Conservation (phyloP, 2,888 invertebrate species). For the Clusia tigrina region DNA sequence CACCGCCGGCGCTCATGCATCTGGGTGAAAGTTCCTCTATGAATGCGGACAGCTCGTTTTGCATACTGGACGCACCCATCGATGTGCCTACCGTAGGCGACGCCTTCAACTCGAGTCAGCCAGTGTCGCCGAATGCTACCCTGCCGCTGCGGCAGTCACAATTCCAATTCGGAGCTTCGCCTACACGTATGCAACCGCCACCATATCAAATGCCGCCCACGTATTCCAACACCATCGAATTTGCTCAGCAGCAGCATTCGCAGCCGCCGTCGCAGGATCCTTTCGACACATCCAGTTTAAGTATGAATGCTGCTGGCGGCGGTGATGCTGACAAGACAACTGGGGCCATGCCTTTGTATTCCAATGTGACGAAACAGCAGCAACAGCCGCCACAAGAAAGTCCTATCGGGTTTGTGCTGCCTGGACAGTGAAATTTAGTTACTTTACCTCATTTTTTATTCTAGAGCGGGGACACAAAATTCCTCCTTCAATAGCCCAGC, state of each 20-base stretch:
- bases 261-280: slow-evolving; percentile 66
- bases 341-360: slow-evolving; percentile 42
- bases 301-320: slow-evolving; percentile 24
- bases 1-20: slow-evolving; percentile 30
- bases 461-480: slow-evolving; percentile 14
- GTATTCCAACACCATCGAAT: slow-evolving; percentile 66
- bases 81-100: slow-evolving; percentile 69
- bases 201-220: slow-evolving; percentile 69
- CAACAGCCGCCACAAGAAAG: slow-evolving; percentile 33
- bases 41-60: slow-evolving; percentile 62
- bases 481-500: slow-evolving; percentile 42
- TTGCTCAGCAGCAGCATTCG: slow-evolving; percentile 45
- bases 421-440: neutral
- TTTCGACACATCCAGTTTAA: slow-evolving; percentile 69
- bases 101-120: slow-evolving; percentile 22
- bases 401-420: slow-evolving; percentile 29
- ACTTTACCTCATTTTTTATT: neutral
- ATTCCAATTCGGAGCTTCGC: slow-evolving; percentile 42
- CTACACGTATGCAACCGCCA: slow-evolving; percentile 61
- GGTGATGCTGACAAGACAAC: slow-evolving; percentile 1
- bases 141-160: slow-evolving; percentile 37
- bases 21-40: slow-evolving; percentile 49
- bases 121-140: slow-evolving; percentile 30
- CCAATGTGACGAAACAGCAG: slow-evolving; percentile 45
- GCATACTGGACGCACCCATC: slow-evolving; percentile 78